Conservation (phyloP, 2,888 invertebrate species). For the Idaea biselata region DNA sequence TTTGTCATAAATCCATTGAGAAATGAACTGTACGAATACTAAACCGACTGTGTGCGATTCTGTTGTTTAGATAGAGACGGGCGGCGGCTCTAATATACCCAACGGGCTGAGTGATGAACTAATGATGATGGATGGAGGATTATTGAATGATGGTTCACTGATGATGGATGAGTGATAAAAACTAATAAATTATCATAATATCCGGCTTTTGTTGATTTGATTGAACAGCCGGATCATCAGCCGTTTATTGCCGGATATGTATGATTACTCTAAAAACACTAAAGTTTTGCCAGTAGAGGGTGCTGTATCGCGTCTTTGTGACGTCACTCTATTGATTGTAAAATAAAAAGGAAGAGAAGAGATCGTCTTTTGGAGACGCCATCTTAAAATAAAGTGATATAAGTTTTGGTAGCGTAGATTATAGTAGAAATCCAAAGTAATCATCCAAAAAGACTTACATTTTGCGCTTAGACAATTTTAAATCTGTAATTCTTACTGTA, state of each 20-base stretch:
- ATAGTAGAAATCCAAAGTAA: slow-evolving; percentile 77
- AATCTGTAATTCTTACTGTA: slow-evolving; percentile 83
- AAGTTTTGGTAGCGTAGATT: slow-evolving; percentile 82
- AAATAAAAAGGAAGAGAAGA: slow-evolving; percentile 58
- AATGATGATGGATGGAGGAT: too few relatives aligned
- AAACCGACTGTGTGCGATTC: not conserved
- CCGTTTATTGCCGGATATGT: not conserved
- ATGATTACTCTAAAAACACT: not conserved
- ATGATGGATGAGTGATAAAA: too few relatives aligned
- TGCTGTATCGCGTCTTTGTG: slow-evolving; percentile 71
- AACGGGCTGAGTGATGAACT: too few relatives aligned
- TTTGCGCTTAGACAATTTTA: slow-evolving; percentile 67
- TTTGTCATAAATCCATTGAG: too few relatives aligned
- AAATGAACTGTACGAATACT: too few relatives aligned
- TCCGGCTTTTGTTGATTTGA: too few relatives aligned
- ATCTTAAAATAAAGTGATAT: slow-evolving; percentile 81
- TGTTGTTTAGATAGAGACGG: too few relatives aligned
- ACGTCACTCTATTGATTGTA: slow-evolving; percentile 77
- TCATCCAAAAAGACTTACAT: slow-evolving; percentile 64
- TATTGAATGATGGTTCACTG: too few relatives aligned
- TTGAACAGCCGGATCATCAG: not conserved
- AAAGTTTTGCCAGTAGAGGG: slow-evolving; percentile 48
- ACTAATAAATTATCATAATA: too few relatives aligned
- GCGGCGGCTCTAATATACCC: too few relatives aligned
- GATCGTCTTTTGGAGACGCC: slow-evolving; percentile 79